Conservation (phyloP, 2,113 vertebrate species). For the Ovis canadensis region DNA sequence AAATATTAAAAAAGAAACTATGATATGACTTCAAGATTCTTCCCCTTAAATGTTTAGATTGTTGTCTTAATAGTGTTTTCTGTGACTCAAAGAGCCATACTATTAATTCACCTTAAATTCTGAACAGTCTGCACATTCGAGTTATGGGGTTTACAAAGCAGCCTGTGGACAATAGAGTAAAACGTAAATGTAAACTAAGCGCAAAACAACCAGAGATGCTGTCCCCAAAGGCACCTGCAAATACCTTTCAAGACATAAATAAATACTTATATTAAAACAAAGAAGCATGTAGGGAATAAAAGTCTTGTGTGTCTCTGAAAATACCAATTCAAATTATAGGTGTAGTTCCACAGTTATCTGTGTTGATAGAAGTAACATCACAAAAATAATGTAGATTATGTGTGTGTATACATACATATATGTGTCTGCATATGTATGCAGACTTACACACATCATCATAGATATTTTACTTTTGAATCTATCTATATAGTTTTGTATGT, state of each 20-base stretch:
- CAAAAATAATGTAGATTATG: neutral
- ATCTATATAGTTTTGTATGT: neutral
- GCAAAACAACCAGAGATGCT: neutral
- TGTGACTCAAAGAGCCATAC: neutral
- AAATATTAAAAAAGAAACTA: slow-evolving; percentile 91
- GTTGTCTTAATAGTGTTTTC: slow-evolving; percentile 42
- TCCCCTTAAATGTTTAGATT: slow-evolving; percentile 56
- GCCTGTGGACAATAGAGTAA: neutral
- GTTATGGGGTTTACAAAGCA: neutral
- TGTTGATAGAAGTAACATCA: neutral
- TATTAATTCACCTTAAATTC: slow-evolving; percentile 34
- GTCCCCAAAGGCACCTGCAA: neutral
- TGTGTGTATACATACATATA: neutral
- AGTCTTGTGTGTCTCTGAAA: neutral
- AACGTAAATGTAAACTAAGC: neutral
- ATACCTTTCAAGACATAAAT: neutral
- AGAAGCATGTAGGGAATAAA: neutral
- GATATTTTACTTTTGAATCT: neutral
- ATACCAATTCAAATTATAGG: neutral
- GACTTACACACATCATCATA: neutral
- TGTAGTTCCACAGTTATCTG: neutral
- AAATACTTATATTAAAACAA: neutral
- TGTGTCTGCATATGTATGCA: neutral
- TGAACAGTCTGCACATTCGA: neutral
- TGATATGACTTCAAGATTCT: slow-evolving; percentile 79